These are phyloP conservation scores for Phoeniculus purpureus DNA, from an alignment of 2,797 vertebrate genomes.

Conservation along the genomic window DNA sequence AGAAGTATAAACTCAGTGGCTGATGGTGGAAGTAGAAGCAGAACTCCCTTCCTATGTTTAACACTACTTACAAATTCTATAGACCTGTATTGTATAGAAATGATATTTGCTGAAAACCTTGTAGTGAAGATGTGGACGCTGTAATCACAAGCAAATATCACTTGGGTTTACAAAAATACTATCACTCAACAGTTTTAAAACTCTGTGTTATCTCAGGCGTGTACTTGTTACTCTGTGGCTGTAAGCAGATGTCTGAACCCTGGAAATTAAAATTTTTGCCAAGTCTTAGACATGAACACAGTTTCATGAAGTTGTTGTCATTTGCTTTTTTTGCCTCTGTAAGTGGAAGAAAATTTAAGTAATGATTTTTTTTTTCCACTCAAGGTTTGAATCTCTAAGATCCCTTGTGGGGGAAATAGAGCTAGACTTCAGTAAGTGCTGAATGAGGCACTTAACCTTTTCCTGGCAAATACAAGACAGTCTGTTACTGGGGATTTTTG, in stretches of 20 bases:
- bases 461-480: background rate
- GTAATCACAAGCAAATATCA: background rate
- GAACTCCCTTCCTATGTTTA: background rate
- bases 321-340: background rate
- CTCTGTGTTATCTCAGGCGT: background rate
- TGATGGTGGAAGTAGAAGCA: background rate
- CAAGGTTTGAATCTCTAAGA: background rate
- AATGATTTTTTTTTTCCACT: background rate
- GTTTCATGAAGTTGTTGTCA: background rate
- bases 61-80: background rate
- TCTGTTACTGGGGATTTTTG: background rate
- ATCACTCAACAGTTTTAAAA: background rate
- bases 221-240: background rate
- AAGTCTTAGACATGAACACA: background rate
- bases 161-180: background rate
- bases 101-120: background rate
- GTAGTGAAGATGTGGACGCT: background rate
- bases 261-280: background rate
- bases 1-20: background rate
- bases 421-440: background rate
- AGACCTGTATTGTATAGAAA: background rate
- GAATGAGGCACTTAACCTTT: background rate
- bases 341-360: background rate
- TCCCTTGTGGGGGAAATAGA: rapidly evolving
- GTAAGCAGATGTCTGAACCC: background rate